Evolutionary conservation across 2,888 invertebrate species (phyloP), one percentile per base, ranked within the genome.

Genomic region (Sphinx pinastri): DNA sequence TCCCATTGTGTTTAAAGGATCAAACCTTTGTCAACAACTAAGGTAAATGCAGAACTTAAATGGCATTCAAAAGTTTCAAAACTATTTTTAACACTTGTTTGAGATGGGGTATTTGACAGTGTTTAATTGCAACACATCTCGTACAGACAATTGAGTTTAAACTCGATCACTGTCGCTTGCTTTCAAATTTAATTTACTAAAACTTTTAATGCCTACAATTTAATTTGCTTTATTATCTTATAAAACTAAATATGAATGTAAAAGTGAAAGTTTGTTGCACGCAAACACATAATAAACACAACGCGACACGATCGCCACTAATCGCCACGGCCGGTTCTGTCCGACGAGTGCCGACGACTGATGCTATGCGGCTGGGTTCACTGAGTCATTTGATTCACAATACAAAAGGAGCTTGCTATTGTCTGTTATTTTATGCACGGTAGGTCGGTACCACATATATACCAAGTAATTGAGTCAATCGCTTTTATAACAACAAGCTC

Each of bases 1-100:
- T 70, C 86, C 88, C 91, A 91, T 91, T 58, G 70, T 59, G 58
- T 16, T 58, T 7, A 2, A 16, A 59, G 19, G 11, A 51, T 58
- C 16, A 38, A 51, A 59, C 49, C 31, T 14, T 60, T 59, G 6
- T 45, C 47, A 63, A 5, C 2, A 49, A 63, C 16, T 19, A 63
- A 12, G 5, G 19, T 19, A 47, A 13, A 19, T 63, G 19, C 19
- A 16, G 5, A 45, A 45, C 2, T 47, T 11, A n/a, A 47, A 16
- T 47, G 3, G 10, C n/a, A 60, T 60, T 13, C 12, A 19, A 19
- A 12, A 13, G 10, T 16, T 16, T 2, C 12, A 16, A 2, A 63
- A 19, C 19, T 63, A 47, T 47, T 19, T 49, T 12, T 12, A 16
- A 13, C 11, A 13, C 63, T 49, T 11, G 49, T 49, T 45, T 2